A percentile compares a stretch with the other conserved stretches of the same genome.
phyloP scores from a whole-genome alignment of 2,888 invertebrate genomes.

The Dyspetes luteomarginatus region DNA sequence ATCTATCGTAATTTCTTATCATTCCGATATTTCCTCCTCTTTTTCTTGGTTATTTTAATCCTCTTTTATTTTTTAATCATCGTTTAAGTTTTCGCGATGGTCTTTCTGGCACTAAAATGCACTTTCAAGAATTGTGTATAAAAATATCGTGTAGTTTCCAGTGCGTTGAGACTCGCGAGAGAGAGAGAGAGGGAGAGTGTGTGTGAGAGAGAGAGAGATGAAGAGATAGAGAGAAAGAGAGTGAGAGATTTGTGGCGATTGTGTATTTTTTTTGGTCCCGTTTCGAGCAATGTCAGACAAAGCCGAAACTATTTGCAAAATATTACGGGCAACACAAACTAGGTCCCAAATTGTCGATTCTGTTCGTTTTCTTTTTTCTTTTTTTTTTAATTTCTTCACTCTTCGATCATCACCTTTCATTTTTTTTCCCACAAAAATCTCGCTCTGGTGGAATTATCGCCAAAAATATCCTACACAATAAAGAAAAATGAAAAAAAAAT shows the following conservation, averaged over 20 bases:
- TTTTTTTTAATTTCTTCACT: slow-evolving; percentile 38
- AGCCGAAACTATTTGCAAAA: slow-evolving; percentile 76
- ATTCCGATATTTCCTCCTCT: slow-evolving; percentile 3
- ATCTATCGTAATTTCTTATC: slow-evolving; percentile 29
- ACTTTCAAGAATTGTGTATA: slow-evolving; percentile 82
- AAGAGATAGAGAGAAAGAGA: slow-evolving; percentile 62
- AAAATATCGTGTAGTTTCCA: slow-evolving; percentile 81
- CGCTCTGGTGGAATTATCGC: slow-evolving; percentile 17
- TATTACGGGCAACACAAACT: slow-evolving; percentile 74
- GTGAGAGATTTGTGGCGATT: slow-evolving; percentile 74
- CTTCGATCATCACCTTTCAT: slow-evolving; percentile 24
- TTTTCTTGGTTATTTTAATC: slow-evolving; percentile 68
- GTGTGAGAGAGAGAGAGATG: slow-evolving; percentile 63
- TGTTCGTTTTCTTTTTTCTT: slow-evolving; percentile 39
- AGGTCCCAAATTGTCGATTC: slow-evolving; percentile 70
- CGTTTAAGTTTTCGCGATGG: slow-evolving; percentile 74
- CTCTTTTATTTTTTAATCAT: slow-evolving; percentile 52
- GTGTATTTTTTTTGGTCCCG: slow-evolving; percentile 79
- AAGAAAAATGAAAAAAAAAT: neutral
- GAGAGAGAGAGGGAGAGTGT: slow-evolving; percentile 45
- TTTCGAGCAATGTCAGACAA: slow-evolving; percentile 77
- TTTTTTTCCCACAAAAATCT: slow-evolving; percentile 8
- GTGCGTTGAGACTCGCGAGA: slow-evolving; percentile 75
- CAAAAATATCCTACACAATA: slow-evolving; percentile 20
- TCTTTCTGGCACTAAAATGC: slow-evolving; percentile 81